Evolutionary conservation across 2,888 invertebrate genomes (phyloP), one percentile per base, ranked within the genome.

Genomic region (Agonopterix alstromeriana): DNA sequence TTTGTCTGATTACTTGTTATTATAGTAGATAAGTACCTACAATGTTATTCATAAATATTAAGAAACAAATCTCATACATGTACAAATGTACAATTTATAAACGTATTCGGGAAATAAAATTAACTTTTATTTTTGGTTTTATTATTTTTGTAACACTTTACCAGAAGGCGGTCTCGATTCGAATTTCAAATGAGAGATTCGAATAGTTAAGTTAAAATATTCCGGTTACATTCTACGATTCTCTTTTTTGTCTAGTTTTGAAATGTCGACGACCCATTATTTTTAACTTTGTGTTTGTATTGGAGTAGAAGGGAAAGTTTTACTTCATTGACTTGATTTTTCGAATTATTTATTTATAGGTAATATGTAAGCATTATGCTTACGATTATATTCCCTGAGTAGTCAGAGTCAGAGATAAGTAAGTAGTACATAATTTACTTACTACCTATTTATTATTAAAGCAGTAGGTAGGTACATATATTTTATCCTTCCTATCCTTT

Each of bases 121-220:
- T 47, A n/a, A 46, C 40, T 53, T 47, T 48, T 48, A 49, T 50
- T 51, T 49, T 53, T 46, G 41, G 40, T 57, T 56, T 55, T 52
- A 56, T 55, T 57, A 48, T 50, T 48, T 48, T 35, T 36, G 45
- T 49, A 48, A 48, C 51, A 53, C 52, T 49, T 52, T 27, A 40
- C 41, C 46, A 42, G 42, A 45, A 50, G 46, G 48, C 42, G 48
- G 46, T 48, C 46, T 42, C 46, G 46, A 43, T 50, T 50, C 41
- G 52, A 50, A 53, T 42, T 54, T 52, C 46, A 50, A 55, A 54
- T 48, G 48, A 56, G 52, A 48, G 35, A 12, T 54, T 50, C 43
- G 45, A 48, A 54, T 52, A 50, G 52, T 49, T 14, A 43, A 44
- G 40, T 47, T n/a, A 35, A 51, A 52, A 47, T 48, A 17, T 38